These are phyloP conservation scores for Lepilemur ruficaudatus DNA, from an alignment of 2,797 vertebrate species.

Conservation along the genomic window DNA sequence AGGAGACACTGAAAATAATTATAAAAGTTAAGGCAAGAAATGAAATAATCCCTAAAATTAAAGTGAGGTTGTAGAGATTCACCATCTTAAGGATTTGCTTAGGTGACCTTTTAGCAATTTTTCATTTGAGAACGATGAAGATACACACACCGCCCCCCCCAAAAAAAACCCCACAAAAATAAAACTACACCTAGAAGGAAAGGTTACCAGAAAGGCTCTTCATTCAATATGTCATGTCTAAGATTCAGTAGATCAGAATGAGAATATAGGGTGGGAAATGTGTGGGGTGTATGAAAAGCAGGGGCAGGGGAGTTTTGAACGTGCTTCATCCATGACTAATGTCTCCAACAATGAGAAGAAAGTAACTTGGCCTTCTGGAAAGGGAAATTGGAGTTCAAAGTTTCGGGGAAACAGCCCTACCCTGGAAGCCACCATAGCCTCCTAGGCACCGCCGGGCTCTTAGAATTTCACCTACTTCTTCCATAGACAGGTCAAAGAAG, in stretches of 20 bases:
- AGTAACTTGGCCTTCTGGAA: not conserved
- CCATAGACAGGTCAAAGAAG: not conserved
- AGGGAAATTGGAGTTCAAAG: not conserved
- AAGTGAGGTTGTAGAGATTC: not conserved
- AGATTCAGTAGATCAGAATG: not conserved
- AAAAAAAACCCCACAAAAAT: not conserved
- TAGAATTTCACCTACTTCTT: not conserved
- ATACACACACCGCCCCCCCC: not conserved
- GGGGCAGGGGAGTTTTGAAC: not conserved
- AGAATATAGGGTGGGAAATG: not conserved
- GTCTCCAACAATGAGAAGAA: not conserved
- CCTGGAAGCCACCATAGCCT: not conserved
- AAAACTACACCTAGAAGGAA: not conserved
- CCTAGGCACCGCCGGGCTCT: not conserved
- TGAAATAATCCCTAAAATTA: not conserved
- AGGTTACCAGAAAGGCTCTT: not conserved
- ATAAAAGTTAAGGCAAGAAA: constrained; percentile 14
- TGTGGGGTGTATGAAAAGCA: not conserved
- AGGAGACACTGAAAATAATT: not conserved
- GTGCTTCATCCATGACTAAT: not conserved
- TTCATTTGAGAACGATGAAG: not conserved
- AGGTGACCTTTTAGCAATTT: not conserved
- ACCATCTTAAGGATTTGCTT: not conserved
- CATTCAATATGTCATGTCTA: not conserved
- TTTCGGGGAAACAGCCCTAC: not conserved